phyloP scores from a whole-genome alignment of 1,140 invertebrate genomes.

The Archivesica marissinica region DNA sequence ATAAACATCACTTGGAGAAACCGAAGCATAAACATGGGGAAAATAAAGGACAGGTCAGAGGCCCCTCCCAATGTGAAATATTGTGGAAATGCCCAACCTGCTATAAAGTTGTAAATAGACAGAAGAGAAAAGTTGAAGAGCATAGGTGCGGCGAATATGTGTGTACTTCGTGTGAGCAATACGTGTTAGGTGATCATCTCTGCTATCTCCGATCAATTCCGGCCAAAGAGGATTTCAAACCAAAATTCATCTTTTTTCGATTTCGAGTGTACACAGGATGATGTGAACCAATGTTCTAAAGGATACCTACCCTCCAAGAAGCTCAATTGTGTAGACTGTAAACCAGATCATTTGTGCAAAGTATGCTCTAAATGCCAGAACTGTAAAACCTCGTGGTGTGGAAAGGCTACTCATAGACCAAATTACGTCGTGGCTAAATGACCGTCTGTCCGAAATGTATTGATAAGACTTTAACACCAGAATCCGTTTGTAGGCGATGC shows the following conservation, averaged over 20 bases:
- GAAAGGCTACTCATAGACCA: not conserved
- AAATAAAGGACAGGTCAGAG: no score
- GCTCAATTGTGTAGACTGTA: not conserved
- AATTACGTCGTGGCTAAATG: constrained; percentile 47
- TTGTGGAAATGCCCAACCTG: constrained; percentile 9
- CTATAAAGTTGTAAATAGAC: constrained; percentile 3
- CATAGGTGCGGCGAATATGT: not conserved
- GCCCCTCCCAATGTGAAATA: constrained; percentile 9
- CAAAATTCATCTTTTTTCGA: constrained; percentile 14
- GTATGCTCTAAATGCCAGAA: constrained; percentile 1
- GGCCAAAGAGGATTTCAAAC: not conserved
- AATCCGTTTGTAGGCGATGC: constrained; percentile 3
- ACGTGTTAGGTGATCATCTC: constrained; percentile 7
- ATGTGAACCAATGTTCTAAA: not conserved
- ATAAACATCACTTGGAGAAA: no score
- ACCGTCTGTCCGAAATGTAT: not conserved
- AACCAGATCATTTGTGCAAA: not conserved
- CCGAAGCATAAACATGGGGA: no score
- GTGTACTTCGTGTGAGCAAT: constrained; percentile 9
- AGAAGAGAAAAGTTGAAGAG: not conserved
- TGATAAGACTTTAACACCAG: not conserved
- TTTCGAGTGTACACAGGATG: constrained; percentile 39
- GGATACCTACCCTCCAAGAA: constrained; percentile 16
- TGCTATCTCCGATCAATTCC: constrained; percentile 22
- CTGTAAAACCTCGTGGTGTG: constrained; percentile 26